Base-by-base conservation (phyloP, 1,140 invertebrate genomes). In the Orius insidiosus region DNA sequence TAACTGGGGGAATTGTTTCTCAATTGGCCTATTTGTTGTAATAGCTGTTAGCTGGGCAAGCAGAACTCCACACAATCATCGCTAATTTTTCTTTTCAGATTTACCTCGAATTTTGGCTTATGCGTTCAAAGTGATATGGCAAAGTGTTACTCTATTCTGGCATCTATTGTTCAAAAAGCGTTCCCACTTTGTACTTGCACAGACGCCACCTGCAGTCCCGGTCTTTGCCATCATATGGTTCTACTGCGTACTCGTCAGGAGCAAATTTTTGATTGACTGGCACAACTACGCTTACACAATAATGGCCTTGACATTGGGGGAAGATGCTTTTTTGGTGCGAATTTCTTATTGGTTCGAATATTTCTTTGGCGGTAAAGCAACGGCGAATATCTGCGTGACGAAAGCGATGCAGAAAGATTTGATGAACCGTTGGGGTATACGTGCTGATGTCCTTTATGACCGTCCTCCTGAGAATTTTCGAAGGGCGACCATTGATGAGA, bases 201-300 rank as follows among this genome's bases (percentile, higher is more conserved):
- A 98, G 69, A 97, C 96, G 70, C 93, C 93, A 11, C 94, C 94
- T 3, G 81, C 85, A 2, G 78, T 98, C 52, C 93, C 94, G 24
- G 78, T 87, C 0, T 62, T 98, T 38, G 69, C 77, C 42, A 66
- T 93, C 42, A 84, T 81, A 55, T 90, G 80, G 70, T 59, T 93
- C 11, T 85, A 85, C 56, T 84, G 78, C 54, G 52, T 56, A 0
- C 48, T 74, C 32, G 42, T 86, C 2, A 63, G 71, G 47, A 72
- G 76, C 16, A 72, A 76, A 50, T 78, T 96, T 50, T 63, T 89
- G 5, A 82, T 98, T 46, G 96, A 99, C 62, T 99, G 95, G 93
- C 96, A 99, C 60, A 99, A 99, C 68, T 99, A 98, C 74, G 89
- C 88, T 0, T 80, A 81, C 59, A 80, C 84, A 0, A 87, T 98